phyloP scores from a whole-genome alignment of 2,888 invertebrate genomes.

The Tigriopus californicus region DNA sequence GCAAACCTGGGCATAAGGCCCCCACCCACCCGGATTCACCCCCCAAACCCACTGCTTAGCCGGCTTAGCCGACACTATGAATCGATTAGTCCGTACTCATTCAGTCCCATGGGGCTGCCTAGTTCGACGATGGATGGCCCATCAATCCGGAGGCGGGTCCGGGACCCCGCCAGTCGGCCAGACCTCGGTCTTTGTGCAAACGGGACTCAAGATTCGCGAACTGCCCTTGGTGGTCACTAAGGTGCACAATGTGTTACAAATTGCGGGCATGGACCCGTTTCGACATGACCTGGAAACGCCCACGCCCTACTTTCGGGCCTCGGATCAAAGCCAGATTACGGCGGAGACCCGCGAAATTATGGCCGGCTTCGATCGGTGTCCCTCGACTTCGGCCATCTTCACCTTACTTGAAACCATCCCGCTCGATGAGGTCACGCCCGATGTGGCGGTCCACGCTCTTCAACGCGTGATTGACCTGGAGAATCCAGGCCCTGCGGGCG shows the following conservation, averaged over 20 bases:
- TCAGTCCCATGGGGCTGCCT: background rate
- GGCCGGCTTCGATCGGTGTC: background rate
- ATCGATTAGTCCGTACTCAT: background rate
- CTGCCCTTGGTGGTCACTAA: slow-evolving; percentile 12
- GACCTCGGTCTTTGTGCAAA: slow-evolving; percentile 10
- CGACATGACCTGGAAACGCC: background rate
- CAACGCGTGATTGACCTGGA: slow-evolving; percentile 16
- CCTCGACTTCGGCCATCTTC: background rate
- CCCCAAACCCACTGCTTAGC: too few relatives aligned
- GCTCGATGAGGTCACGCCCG: slow-evolving; percentile 31
- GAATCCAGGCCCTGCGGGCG: background rate
- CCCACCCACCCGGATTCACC: too few relatives aligned
- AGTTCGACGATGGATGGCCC: background rate
- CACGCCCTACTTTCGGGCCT: background rate
- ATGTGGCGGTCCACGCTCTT: slow-evolving; percentile 30
- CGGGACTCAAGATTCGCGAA: slow-evolving; percentile 13
- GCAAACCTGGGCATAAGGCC: background rate
- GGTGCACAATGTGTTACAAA: background rate
- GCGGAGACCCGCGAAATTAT: background rate
- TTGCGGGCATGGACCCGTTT: background rate
- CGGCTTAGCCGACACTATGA: background rate
- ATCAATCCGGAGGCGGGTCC: background rate
- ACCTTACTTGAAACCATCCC: slow-evolving; percentile 21
- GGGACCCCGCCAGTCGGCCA: background rate
- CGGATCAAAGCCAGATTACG: background rate